These are phyloP conservation scores for Ophion slaviceki DNA, from an alignment of 2,888 invertebrate species.

Conservation along the genomic window DNA sequence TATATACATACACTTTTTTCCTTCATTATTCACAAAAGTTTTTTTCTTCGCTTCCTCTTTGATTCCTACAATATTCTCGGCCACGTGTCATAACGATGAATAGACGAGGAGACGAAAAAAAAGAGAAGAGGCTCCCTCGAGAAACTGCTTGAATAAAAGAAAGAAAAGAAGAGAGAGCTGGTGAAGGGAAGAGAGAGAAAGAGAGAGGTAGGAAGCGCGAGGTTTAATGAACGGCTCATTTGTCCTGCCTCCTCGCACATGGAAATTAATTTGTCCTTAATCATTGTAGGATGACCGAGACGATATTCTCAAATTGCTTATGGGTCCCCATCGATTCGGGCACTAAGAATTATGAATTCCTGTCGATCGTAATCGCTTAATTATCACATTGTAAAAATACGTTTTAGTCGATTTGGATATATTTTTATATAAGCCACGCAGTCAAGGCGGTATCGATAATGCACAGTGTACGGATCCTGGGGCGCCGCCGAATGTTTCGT, in stretches of 20 bases:
- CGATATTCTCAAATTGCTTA: slow-evolving; percentile 19
- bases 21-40: slow-evolving; percentile 42
- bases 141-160: slow-evolving; percentile 28
- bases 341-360: slow-evolving; percentile 12
- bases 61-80: slow-evolving; percentile 46
- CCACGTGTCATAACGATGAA: slow-evolving; percentile 49
- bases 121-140: slow-evolving; percentile 7
- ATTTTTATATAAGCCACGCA: neutral
- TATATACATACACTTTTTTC: slow-evolving; percentile 21
- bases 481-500: neutral
- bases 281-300: slow-evolving; percentile 34
- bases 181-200: neutral
- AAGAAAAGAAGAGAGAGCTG: slow-evolving; percentile 1
- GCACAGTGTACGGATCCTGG: neutral
- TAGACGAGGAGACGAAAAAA: slow-evolving; percentile 35
- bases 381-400: neutral
- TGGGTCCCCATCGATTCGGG: neutral
- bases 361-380: slow-evolving; percentile 4
- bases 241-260: slow-evolving; percentile 26
- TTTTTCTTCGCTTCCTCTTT: slow-evolving; percentile 21
- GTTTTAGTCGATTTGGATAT: neutral
- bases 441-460: neutral
- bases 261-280: slow-evolving; percentile 36
- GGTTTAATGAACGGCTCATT: slow-evolving; percentile 44
- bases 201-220: neutral